Conservation (phyloP, 2,113 vertebrate species). For the Nothocercus julius region DNA sequence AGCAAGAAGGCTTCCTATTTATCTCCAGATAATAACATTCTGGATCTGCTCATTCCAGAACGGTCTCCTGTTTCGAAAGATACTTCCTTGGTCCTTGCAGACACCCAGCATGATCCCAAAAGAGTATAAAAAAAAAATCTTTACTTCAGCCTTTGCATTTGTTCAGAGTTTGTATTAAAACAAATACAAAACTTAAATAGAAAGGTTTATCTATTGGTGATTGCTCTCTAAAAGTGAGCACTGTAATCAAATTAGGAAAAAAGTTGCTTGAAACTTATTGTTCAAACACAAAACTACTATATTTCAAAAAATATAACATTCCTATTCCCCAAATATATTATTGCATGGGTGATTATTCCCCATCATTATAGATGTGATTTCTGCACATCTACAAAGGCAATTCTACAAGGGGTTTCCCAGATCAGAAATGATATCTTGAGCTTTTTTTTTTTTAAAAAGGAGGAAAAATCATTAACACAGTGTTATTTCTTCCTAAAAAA, state of each 20-base stretch:
- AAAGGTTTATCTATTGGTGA: background rate
- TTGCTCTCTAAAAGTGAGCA: background rate
- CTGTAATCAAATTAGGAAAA: background rate
- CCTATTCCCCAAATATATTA: background rate
- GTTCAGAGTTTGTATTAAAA: background rate
- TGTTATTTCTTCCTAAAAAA: background rate
- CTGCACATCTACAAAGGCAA: background rate
- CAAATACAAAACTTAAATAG: background rate
- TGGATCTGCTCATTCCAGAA: background rate
- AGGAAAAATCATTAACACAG: background rate
- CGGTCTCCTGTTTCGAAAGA: background rate
- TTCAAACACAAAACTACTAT: background rate
- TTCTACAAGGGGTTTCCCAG: constrained; percentile 4
- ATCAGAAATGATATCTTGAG: constrained; percentile 5
- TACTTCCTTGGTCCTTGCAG: background rate
- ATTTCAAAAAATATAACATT: background rate
- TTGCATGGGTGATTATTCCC: background rate
- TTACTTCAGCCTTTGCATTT: background rate
- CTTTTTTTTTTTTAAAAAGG: background rate
- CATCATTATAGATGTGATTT: background rate
- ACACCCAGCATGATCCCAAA: background rate
- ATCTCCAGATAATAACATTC: background rate
- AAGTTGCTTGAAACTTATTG: background rate
- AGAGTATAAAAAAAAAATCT: background rate
- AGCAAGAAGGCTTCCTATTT: background rate